A percentile compares a stretch with the other conserved stretches of the same genome.
Evolutionary conservation across 2,888 invertebrate genomes (phyloP).

Genomic region (Trilocha varians): DNA sequence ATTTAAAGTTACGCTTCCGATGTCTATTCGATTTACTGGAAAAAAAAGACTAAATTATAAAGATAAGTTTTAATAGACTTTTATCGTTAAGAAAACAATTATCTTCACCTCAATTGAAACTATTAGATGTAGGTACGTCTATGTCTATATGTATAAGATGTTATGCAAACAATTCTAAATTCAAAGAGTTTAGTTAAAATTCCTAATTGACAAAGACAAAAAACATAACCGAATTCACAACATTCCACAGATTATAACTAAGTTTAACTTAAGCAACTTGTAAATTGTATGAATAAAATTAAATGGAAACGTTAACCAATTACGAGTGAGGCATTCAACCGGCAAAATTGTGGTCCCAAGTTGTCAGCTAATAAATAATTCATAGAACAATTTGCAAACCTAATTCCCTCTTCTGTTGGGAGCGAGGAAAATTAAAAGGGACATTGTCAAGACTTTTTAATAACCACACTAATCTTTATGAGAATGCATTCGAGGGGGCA

Average conservation of each 20-base stretch:
- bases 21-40: too few relatives aligned
- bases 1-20: too few relatives aligned
- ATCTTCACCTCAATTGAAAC: too few relatives aligned
- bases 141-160: too few relatives aligned
- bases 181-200: too few relatives aligned
- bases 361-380: slow-evolving; percentile 5
- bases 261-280: neutral
- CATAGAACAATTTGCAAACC: slow-evolving; percentile 7
- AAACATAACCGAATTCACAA: too few relatives aligned
- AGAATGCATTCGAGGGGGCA: neutral
- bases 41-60: too few relatives aligned
- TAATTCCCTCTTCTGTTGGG: slow-evolving; percentile 5
- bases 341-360: slow-evolving; percentile 1
- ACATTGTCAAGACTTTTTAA: neutral
- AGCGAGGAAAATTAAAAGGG: neutral
- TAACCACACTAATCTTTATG: neutral
- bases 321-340: slow-evolving; percentile 1
- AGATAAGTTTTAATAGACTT: too few relatives aligned
- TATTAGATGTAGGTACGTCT: too few relatives aligned
- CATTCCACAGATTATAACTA: neutral
- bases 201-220: too few relatives aligned
- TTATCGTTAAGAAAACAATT: too few relatives aligned
- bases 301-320: neutral
- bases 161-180: too few relatives aligned
- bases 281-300: neutral